These are phyloP conservation scores for Oenanthe oenanthe DNA, from an alignment of 2,113 vertebrate genomes.

Conservation along the genomic window DNA sequence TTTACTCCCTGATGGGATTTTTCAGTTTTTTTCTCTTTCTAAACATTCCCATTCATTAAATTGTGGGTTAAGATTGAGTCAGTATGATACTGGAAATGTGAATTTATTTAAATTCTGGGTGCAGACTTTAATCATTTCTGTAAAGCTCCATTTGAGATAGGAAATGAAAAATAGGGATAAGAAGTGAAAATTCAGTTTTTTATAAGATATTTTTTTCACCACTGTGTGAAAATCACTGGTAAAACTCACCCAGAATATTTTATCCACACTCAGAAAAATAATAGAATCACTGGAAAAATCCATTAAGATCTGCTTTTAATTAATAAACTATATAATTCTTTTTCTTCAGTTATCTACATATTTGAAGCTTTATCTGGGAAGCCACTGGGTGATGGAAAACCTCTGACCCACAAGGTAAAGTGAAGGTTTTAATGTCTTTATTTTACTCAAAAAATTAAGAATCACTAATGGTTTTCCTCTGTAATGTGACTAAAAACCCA, in stretches of 20 bases:
- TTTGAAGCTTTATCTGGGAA: slow-evolving; percentile 92
- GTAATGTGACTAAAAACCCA: not conserved
- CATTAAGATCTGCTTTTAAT: not conserved
- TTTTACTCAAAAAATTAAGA: not conserved
- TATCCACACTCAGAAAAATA: not conserved
- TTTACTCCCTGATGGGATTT: not conserved
- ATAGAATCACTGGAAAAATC: not conserved
- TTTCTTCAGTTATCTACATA: slow-evolving; percentile 86
- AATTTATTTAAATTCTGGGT: not conserved
- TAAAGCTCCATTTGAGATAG: not conserved
- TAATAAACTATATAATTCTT: not conserved
- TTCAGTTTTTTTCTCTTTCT: not conserved
- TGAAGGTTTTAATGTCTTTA: not conserved
- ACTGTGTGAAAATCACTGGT: not conserved
- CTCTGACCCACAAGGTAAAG: slow-evolving; percentile 90
- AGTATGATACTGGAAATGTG: not conserved
- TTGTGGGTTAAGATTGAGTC: not conserved
- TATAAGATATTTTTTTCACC: not conserved
- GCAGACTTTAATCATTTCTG: not conserved
- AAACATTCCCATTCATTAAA: not conserved
- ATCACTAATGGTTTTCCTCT: not conserved
- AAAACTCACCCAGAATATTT: not conserved
- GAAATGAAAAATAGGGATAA: not conserved
- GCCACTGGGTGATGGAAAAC: slow-evolving; percentile 87
- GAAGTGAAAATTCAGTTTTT: not conserved